These are phyloP conservation scores for Matsumyia berberina DNA, from an alignment of 2,888 invertebrate species.

Conservation along the genomic window DNA sequence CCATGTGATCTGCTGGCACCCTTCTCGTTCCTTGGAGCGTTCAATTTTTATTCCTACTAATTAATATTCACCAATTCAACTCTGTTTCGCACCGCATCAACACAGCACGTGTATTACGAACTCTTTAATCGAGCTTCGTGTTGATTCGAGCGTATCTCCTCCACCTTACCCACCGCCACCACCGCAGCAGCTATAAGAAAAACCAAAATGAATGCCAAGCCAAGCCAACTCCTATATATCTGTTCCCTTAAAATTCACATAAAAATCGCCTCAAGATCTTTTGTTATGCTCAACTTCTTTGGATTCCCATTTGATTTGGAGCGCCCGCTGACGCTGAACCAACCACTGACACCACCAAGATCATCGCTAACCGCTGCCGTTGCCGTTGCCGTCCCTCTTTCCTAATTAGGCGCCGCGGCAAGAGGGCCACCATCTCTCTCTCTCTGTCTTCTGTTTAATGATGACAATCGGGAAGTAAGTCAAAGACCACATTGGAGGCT, in stretches of 20 bases:
- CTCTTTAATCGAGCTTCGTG: slow-evolving; percentile 53
- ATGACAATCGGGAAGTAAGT: slow-evolving; percentile 72
- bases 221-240: slow-evolving; percentile 14
- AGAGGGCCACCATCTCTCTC: background rate
- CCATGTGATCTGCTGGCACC: slow-evolving; percentile 16
- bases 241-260: slow-evolving; percentile 57
- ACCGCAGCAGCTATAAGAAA: slow-evolving; percentile 3
- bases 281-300: slow-evolving; percentile 61
- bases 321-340: slow-evolving; percentile 33
- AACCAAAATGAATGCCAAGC: slow-evolving; percentile 32
- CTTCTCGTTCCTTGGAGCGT: background rate
- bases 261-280: slow-evolving; percentile 65
- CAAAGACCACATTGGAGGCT: slow-evolving; percentile 70
- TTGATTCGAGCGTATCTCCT: slow-evolving; percentile 73
- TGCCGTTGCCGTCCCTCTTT: background rate
- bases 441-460: slow-evolving; percentile 11
- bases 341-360: slow-evolving; percentile 37
- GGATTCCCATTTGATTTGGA: slow-evolving; percentile 62
- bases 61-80: slow-evolving; percentile 64
- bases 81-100: slow-evolving; percentile 34
- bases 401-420: slow-evolving; percentile 51
- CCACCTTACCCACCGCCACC: slow-evolving; percentile 30
- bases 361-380: background rate
- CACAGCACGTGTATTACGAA: slow-evolving; percentile 45
- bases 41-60: slow-evolving; percentile 38